These are phyloP conservation scores for Coturnix japonica DNA, from an alignment of 2,113 vertebrate genomes.

Conservation along the genomic window DNA sequence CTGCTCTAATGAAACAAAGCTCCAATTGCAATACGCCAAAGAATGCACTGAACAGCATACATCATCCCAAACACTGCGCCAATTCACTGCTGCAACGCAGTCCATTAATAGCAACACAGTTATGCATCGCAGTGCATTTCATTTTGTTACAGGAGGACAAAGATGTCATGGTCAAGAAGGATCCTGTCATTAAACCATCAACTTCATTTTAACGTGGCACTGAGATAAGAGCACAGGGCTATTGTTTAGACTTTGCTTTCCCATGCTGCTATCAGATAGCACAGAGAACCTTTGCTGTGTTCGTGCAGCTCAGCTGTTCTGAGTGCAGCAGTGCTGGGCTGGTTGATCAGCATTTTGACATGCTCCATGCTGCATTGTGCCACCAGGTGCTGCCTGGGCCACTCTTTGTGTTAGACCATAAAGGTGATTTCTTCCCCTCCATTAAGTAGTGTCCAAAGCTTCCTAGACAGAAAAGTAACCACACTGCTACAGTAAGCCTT, in stretches of 20 bases:
- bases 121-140: constrained; percentile 41
- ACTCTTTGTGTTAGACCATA: too few species aligned
- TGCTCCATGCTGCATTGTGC: neutral
- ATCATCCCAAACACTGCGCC: constrained; percentile 36
- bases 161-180: accelerated
- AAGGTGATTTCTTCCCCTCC: neutral
- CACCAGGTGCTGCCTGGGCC: neutral
- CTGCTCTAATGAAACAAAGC: neutral
- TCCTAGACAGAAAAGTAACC: neutral
- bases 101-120: neutral
- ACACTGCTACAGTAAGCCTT: neutral
- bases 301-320: neutral
- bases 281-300: neutral
- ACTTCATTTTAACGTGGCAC: accelerated
- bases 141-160: neutral
- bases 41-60: neutral
- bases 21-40: neutral
- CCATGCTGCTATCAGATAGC: neutral
- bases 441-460: neutral
- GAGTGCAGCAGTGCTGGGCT: constrained; percentile 12
- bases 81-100: constrained; percentile 37
- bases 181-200: neutral
- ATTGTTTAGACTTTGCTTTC: neutral
- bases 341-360: neutral
- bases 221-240: neutral